phyloP scores from a whole-genome alignment of 2,888 invertebrate genomes.

The Coleophora deauratella region DNA sequence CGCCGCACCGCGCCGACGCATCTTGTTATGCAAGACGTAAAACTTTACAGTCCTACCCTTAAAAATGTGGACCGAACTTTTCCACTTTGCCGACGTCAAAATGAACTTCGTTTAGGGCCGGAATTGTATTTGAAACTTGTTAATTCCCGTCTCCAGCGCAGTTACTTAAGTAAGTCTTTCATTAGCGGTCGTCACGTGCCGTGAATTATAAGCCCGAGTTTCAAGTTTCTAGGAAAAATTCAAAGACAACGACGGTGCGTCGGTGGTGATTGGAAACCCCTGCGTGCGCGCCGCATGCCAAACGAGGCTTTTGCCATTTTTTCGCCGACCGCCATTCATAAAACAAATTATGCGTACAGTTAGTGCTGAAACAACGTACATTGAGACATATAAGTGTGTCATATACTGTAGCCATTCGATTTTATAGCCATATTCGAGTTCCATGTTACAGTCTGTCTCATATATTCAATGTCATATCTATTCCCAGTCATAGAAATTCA shows the following conservation, averaged over 20 bases:
- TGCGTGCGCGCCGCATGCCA: slow-evolving; percentile 36
- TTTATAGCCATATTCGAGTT: slow-evolving; percentile 9
- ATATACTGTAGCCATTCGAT: slow-evolving; percentile 3
- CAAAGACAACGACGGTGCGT: slow-evolving; percentile 37
- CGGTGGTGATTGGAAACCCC: slow-evolving; percentile 35
- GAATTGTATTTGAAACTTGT: slow-evolving; percentile 70
- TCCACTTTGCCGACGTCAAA: slow-evolving; percentile 63
- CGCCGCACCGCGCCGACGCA: too few species aligned
- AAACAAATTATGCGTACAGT: slow-evolving; percentile 2
- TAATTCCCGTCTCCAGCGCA: slow-evolving; percentile 59
- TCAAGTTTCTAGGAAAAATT: slow-evolving; percentile 46
- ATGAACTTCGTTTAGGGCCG: slow-evolving; percentile 61
- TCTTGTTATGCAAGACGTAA: slow-evolving; percentile 46
- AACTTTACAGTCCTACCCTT: slow-evolving; percentile 46
- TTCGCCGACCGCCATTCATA: slow-evolving; percentile 25
- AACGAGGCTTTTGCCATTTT: slow-evolving; percentile 20
- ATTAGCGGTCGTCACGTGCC: slow-evolving; percentile 66
- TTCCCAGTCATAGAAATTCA: too few species aligned
- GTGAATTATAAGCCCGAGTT: slow-evolving; percentile 50
- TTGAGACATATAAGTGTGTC: too few species aligned
- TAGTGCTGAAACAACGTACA: too few species aligned
- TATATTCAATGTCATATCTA: background rate
- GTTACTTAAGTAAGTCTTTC: slow-evolving; percentile 69
- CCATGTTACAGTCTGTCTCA: background rate
- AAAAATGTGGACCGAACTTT: slow-evolving; percentile 56